phyloP scores from a whole-genome alignment of 2,113 vertebrate species.

The Thomomys bottae region DNA sequence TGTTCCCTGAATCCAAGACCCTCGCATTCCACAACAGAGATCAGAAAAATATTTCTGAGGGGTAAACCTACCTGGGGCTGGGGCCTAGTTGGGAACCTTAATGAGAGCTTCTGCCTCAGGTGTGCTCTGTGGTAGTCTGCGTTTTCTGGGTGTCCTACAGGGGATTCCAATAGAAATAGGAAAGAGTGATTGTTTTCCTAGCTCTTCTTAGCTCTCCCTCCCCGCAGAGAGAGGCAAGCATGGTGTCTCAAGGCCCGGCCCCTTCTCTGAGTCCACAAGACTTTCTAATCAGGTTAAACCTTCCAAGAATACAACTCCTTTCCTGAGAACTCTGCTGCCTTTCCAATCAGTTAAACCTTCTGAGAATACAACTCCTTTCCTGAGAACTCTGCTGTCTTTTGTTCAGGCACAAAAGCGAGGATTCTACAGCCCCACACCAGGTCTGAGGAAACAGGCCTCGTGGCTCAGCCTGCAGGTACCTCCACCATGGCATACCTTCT shows the following conservation, averaged over 20 bases:
- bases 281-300: not conserved
- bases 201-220: not conserved
- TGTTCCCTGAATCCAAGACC: not conserved
- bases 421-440: not conserved
- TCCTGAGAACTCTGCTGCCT: not conserved
- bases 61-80: not conserved
- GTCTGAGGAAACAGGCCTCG: not conserved
- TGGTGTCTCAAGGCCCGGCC: fast-evolving
- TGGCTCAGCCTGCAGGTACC: not conserved
- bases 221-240: not conserved
- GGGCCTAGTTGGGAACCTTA: too few relatives aligned
- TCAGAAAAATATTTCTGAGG: not conserved
- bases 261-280: not conserved
- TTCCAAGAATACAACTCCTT: not conserved
- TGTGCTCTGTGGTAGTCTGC: not conserved
- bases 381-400: not conserved
- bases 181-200: not conserved
- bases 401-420: not conserved
- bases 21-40: not conserved
- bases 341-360: too few relatives aligned
- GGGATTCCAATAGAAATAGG: not conserved
- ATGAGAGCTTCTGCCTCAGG: not conserved
- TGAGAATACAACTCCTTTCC: not conserved
- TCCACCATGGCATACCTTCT: too few relatives aligned
- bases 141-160: not conserved